Evolutionary conservation across 1,140 invertebrate genomes (phyloP).

Genomic region (Tetragnatha versicolor): DNA sequence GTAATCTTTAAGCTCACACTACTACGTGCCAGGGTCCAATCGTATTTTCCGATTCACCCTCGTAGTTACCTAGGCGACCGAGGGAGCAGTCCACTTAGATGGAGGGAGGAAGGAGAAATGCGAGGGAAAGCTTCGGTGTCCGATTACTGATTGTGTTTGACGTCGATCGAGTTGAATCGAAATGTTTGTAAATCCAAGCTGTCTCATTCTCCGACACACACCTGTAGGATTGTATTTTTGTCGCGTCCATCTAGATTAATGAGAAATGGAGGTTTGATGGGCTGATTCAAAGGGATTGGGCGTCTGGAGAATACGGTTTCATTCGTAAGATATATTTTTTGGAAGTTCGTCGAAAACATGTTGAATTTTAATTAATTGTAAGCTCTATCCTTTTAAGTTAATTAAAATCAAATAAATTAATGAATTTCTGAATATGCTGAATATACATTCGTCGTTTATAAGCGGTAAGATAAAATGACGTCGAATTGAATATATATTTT

Average conservation of each 20-base stretch:
- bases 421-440: no score
- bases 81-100: background rate
- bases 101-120: background rate
- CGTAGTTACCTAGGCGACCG: conserved; percentile 23
- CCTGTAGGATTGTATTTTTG: conserved; percentile 2
- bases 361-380: no score
- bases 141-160: conserved; percentile 22
- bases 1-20: conserved; percentile 49
- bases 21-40: conserved; percentile 39
- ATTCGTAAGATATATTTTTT: no score
- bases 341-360: no score
- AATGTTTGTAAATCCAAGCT: conserved; percentile 24
- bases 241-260: background rate
- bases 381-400: no score
- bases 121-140: conserved; percentile 1
- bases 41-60: conserved; percentile 48
- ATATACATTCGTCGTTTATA: no score
- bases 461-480: no score
- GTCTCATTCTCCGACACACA: background rate
- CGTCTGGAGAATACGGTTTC: no score
- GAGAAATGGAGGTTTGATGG: background rate
- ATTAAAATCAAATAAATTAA: no score
- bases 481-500: no score
- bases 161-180: background rate
- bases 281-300: no score